Percentiles rank a stretch among this genome's conserved stretches.
Conservation (phyloP, 2,113 vertebrate genomes). For the Eidolon helvum region DNA sequence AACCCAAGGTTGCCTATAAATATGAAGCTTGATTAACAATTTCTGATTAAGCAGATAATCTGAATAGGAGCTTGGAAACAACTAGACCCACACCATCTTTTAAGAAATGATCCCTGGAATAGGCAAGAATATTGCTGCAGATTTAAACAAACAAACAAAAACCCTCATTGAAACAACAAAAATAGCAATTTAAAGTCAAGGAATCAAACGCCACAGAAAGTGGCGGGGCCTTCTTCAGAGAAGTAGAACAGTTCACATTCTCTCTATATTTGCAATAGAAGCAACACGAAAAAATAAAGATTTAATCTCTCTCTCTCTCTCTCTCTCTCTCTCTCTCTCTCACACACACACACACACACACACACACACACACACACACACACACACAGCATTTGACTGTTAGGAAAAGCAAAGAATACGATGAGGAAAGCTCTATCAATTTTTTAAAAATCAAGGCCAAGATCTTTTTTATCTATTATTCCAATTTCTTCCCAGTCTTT, state of each 20-base stretch:
- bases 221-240: not conserved
- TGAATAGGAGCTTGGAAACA: not conserved
- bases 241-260: not conserved
- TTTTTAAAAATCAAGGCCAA: slow-evolving; percentile 34
- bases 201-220: slow-evolving; percentile 1
- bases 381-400: not conserved
- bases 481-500: not conserved
- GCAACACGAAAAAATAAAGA: slow-evolving; percentile 2
- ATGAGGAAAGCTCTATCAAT: not conserved
- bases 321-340: not conserved
- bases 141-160: not conserved
- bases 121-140: not conserved
- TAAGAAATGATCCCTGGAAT: not conserved
- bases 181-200: not conserved
- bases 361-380: too few species aligned
- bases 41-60: not conserved
- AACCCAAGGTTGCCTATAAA: not conserved
- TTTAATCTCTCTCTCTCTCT: not conserved
- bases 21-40: not conserved
- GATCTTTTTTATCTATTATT: slow-evolving; percentile 15
- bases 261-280: not conserved
- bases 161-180: not conserved
- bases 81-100: not conserved
- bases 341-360: too few species aligned
- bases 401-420: not conserved